Base-by-base conservation (phyloP, 2,888 invertebrate species). In the Cryptophagus acutangulus region DNA sequence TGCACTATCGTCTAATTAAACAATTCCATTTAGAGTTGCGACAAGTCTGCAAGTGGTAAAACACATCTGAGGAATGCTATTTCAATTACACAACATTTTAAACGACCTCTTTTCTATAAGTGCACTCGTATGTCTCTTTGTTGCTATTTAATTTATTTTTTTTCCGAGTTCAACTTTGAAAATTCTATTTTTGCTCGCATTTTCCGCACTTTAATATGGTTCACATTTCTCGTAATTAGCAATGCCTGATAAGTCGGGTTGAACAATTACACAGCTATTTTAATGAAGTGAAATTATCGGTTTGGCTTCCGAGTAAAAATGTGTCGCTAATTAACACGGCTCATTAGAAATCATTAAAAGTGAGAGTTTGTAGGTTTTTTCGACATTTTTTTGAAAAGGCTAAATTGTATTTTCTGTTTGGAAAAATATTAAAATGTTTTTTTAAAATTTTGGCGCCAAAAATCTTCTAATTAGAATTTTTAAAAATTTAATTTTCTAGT, bases 51-150 rank as follows among this genome's bases (percentile, higher is more conserved):
- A 40, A 46, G 46, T 45, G 41, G 49, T 47, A 47, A 43, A 36
- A 49, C 49, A 45, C 47, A 47, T 47, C 45, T 40, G 39, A 17
- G 45, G 45, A 49, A 49, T 49, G 45, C 45, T 35, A 47, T 47
- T 47, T 43, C 47, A 46, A 45, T 46, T 43, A 46, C 31, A 14
- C 31, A 31, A 41, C 28, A 26, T 38, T 45, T 36, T 43, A 45
- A 42, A 38, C 33, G 38, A 36, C 33, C 33, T 29, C 33, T 35
- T 25, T 26, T 26, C 26, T 26, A 26, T 13, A n/a, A 8, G 12
- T n/a, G 5, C n/a, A 26, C 26, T 12, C n/a, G n/a, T 12, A 26
- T 3, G 12, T 26, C n/a, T 26, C 26, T n/a, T n/a, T n/a, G n/a
- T n/a, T n/a, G n/a, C n/a, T n/a, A n/a, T n/a, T n/a, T n/a, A n/a